A percentile compares a stretch with the other conserved stretches of the same genome.
Conservation (phyloP, 2,797 vertebrate genomes). For the Poecilia picta region DNA sequence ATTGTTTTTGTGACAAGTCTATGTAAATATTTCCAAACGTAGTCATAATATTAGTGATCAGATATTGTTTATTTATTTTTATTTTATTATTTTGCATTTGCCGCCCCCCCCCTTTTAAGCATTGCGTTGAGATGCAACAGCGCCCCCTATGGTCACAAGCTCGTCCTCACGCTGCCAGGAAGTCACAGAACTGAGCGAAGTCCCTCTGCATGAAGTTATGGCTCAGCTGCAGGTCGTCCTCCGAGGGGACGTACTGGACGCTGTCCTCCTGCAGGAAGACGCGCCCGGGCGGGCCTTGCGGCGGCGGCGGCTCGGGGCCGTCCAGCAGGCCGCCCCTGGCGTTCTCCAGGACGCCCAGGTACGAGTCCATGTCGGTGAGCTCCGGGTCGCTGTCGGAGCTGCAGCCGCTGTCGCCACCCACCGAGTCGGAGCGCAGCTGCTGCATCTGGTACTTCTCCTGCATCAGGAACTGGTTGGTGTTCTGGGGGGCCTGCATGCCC, state of each 20-base stretch:
- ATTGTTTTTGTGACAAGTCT: not conserved
- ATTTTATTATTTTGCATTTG: too few relatives aligned
- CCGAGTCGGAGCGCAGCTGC: constrained; percentile 88
- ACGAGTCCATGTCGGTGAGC: constrained; percentile 89
- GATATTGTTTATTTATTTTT: too few relatives aligned
- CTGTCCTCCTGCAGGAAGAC: constrained; percentile 81
- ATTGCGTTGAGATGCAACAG: too few relatives aligned
- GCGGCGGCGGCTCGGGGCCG: constrained; percentile 51
- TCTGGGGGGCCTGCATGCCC: constrained; percentile 89
- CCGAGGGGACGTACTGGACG: constrained; percentile 89
- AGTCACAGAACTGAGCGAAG: constrained; percentile 88
- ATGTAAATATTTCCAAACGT: too few relatives aligned
- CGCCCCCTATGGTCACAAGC: constrained; percentile 1
- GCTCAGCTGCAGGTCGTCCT: constrained; percentile 87
- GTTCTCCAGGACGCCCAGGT: constrained; percentile 88
- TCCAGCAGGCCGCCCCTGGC: constrained; percentile 86
- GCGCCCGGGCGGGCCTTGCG: constrained; percentile 6
- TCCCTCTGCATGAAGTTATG: constrained; percentile 90
- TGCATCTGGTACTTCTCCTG: constrained; percentile 89
- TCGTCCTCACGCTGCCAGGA: constrained; percentile 64
- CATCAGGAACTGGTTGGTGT: constrained; percentile 94
- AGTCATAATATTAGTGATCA: too few relatives aligned
- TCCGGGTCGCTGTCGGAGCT: constrained; percentile 86
- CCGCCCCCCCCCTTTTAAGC: too few relatives aligned
- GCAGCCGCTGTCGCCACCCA: constrained; percentile 82